Evolutionary conservation across 2,797 vertebrate genomes (phyloP).

Genomic region (Macroramphosus scolopax): DNA sequence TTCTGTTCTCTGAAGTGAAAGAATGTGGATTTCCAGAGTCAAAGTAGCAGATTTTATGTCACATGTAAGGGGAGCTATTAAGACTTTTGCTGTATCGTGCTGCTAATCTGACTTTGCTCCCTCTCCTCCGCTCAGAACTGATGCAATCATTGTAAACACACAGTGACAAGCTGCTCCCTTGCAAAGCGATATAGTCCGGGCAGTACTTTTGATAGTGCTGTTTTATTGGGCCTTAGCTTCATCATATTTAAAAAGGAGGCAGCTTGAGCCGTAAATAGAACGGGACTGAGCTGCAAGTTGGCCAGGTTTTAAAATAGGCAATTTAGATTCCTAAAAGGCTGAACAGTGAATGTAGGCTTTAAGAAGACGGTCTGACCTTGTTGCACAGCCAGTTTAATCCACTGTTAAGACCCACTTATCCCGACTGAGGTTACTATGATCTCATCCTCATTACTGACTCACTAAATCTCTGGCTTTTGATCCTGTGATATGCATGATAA

Average conservation of each 20-base stretch:
- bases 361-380: slow-evolving; percentile 42
- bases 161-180: slow-evolving; percentile 11
- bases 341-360: slow-evolving; percentile 19
- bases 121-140: slow-evolving; percentile 15
- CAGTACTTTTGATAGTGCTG: neutral
- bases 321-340: slow-evolving; percentile 30
- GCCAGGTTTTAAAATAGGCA: slow-evolving; percentile 9
- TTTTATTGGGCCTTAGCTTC: neutral
- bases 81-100: slow-evolving; percentile 24
- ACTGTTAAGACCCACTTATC: slow-evolving; percentile 58
- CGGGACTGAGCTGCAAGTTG: neutral
- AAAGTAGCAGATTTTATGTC: slow-evolving; percentile 8
- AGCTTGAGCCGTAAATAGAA: slow-evolving; percentile 3
- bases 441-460: slow-evolving; percentile 35
- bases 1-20: slow-evolving; percentile 3
- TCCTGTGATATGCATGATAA: slow-evolving; percentile 6
- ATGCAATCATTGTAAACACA: slow-evolving; percentile 41
- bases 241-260: slow-evolving; percentile 1
- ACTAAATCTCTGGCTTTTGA: slow-evolving; percentile 20
- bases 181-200: too few species aligned
- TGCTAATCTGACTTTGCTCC: slow-evolving; percentile 34
- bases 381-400: slow-evolving; percentile 47
- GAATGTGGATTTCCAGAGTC: neutral
- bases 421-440: slow-evolving; percentile 43
- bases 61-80: slow-evolving; percentile 9